These are phyloP conservation scores for Zaprionus inermis DNA, from an alignment of 1,140 invertebrate species.

Conservation along the genomic window DNA sequence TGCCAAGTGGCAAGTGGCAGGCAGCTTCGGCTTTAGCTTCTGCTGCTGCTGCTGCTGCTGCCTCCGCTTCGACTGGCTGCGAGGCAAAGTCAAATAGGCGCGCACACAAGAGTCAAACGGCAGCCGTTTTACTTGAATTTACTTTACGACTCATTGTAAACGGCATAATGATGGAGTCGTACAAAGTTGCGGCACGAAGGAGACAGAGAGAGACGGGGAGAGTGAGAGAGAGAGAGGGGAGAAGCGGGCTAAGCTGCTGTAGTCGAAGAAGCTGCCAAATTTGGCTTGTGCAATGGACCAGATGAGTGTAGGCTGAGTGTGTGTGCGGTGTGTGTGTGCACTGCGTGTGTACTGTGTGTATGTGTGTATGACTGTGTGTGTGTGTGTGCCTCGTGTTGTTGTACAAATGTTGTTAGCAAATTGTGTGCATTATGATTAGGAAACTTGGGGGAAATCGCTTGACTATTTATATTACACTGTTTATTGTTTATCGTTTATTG, in stretches of 20 bases:
- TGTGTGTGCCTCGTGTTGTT: conserved; percentile 19
- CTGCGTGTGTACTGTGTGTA: background rate
- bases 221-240: background rate
- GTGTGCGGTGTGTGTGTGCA: background rate
- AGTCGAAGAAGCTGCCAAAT: conserved; percentile 13
- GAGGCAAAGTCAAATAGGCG: conserved; percentile 47
- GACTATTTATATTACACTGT: conserved; percentile 28
- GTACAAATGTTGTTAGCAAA: conserved; percentile 41
- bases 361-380: conserved; percentile 27
- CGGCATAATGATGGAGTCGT: conserved; percentile 55
- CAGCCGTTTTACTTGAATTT: conserved; percentile 61
- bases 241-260: background rate
- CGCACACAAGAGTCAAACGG: conserved; percentile 62
- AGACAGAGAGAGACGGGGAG: background rate
- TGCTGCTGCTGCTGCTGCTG: background rate
- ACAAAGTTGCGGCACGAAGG: background rate
- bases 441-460: conserved; percentile 37
- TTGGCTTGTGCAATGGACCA: conserved; percentile 28
- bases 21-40: background rate
- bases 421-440: conserved; percentile 48
- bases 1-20: conserved; percentile 9
- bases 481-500: conserved; percentile 14
- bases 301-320: conserved; percentile 20
- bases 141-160: conserved; percentile 73
- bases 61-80: background rate